Evolutionary conservation across 2,888 invertebrate genomes (phyloP).

Genomic region (Polydrusus tereticollis): DNA sequence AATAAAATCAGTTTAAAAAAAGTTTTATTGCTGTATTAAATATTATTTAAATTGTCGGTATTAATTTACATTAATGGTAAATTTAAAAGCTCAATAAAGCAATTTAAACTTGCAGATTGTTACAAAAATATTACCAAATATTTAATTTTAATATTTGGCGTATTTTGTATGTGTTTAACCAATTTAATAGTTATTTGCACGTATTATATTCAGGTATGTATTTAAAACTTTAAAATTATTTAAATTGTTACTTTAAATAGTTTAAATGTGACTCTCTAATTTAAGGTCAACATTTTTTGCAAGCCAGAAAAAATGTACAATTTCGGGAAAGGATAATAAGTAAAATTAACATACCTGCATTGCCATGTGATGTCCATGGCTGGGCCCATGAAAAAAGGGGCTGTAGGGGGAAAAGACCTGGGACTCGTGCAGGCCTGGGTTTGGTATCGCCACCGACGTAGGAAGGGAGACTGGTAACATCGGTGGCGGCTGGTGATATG

Average conservation of each 20-base stretch:
- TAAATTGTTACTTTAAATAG: background rate
- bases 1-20: slow-evolving; percentile 25
- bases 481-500: slow-evolving; percentile 81
- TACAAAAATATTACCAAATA: slow-evolving; percentile 28
- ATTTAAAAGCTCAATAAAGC: slow-evolving; percentile 28
- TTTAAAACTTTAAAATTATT: background rate
- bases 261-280: background rate
- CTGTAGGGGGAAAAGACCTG: slow-evolving; percentile 94
- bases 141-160: slow-evolving; percentile 40
- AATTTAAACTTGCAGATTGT: slow-evolving; percentile 35
- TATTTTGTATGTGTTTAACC: background rate
- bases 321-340: too few species aligned
- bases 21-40: slow-evolving; percentile 24
- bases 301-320: too few species aligned
- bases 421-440: slow-evolving; percentile 94
- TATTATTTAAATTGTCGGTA: slow-evolving; percentile 33
- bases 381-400: slow-evolving; percentile 82
- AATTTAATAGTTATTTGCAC: background rate
- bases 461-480: slow-evolving; percentile 91
- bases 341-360: slow-evolving; percentile 63
- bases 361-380: slow-evolving; percentile 68
- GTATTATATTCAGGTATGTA: background rate
- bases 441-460: slow-evolving; percentile 96
- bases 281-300: background rate
- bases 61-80: slow-evolving; percentile 37